These are phyloP conservation scores for Trilocha varians DNA, from an alignment of 2,888 invertebrate genomes.

Conservation along the genomic window DNA sequence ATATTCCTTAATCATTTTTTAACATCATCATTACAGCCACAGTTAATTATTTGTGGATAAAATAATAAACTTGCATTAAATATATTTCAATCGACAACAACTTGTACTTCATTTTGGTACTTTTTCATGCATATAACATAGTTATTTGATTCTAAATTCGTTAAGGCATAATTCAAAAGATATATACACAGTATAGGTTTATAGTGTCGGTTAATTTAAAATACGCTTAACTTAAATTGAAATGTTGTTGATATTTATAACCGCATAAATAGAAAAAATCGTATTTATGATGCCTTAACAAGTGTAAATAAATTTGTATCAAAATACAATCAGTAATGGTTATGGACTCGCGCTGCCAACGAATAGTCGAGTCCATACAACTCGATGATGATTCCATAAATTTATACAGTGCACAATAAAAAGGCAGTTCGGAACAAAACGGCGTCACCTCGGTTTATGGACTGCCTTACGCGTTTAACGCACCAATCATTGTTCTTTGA, in stretches of 20 bases:
- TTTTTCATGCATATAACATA: no score
- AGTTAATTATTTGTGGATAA: no score
- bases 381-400: slow-evolving; percentile 72
- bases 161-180: no score
- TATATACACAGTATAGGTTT: no score
- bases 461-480: slow-evolving; percentile 37
- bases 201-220: neutral
- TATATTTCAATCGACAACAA: no score
- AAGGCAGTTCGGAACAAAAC: slow-evolving; percentile 60
- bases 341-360: slow-evolving; percentile 56
- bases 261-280: slow-evolving; percentile 19
- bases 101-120: no score
- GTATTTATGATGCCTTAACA: slow-evolving; percentile 33
- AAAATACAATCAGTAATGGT: slow-evolving; percentile 65
- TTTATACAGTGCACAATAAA: slow-evolving; percentile 70
- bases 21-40: no score
- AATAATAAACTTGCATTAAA: no score
- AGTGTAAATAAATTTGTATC: slow-evolving; percentile 59
- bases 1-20: no score
- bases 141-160: no score
- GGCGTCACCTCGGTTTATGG: slow-evolving; percentile 62
- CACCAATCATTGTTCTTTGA: slow-evolving; percentile 42
- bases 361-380: slow-evolving; percentile 66
- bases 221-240: slow-evolving; percentile 3
- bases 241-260: slow-evolving; percentile 12